A percentile compares a stretch with the other conserved stretches of the same genome.
phyloP scores from a whole-genome alignment of 1,140 invertebrate genomes.

The Eumeta japonica region DNA sequence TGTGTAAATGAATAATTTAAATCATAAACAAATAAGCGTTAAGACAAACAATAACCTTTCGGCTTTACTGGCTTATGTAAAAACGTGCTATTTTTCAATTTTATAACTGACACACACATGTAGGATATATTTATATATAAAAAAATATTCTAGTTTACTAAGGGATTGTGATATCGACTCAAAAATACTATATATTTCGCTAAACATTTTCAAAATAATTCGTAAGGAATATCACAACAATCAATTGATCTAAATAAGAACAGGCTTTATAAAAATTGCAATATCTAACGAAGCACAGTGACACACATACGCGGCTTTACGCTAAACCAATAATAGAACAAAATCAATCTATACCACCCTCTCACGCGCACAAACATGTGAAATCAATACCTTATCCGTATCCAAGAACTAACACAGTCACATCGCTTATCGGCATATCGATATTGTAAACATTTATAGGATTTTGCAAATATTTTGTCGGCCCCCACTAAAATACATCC shows the following conservation, averaged over 20 bases:
- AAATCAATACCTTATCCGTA: constrained; percentile 40
- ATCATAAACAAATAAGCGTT: too few relatives aligned
- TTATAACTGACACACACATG: too few relatives aligned
- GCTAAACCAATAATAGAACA: constrained; percentile 57
- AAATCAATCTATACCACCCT: constrained; percentile 56
- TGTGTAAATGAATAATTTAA: too few relatives aligned
- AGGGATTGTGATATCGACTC: too few relatives aligned
- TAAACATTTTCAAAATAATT: constrained; percentile 5
- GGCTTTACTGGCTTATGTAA: too few relatives aligned
- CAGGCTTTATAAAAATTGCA: constrained; percentile 37
- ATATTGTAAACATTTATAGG: constrained; percentile 52
- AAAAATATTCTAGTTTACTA: too few relatives aligned
- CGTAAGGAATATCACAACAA: too few relatives aligned
- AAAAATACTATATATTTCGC: too few relatives aligned
- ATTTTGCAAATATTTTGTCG: constrained; percentile 44
- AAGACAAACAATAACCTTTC: too few relatives aligned
- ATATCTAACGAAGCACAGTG: constrained; percentile 51
- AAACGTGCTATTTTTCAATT: too few relatives aligned
- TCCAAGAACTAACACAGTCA: constrained; percentile 29
- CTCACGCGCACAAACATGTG: constrained; percentile 34
- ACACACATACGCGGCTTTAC: constrained; percentile 55
- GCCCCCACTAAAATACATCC: constrained; percentile 22
- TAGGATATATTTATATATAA: too few relatives aligned
- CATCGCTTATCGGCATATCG: constrained; percentile 36
- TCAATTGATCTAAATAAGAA: too few relatives aligned